phyloP scores from a whole-genome alignment of 2,113 vertebrate species.

The Syngnathoides biaculeatus region DNA sequence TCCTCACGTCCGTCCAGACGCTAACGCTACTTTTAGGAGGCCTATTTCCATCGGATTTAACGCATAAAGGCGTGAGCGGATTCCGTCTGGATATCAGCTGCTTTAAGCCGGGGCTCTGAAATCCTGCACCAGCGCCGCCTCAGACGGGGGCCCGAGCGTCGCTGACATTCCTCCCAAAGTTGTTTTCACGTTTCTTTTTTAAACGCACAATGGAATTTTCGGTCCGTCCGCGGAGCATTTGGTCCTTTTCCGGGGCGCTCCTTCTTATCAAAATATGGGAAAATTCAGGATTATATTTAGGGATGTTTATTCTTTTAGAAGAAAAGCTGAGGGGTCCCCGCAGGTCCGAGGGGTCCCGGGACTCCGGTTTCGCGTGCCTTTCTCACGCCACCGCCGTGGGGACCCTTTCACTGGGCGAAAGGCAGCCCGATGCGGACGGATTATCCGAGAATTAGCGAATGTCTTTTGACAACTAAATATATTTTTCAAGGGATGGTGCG shows the following conservation, averaged over 20 bases:
- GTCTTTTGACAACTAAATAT: constrained; percentile 62
- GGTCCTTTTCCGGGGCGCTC: constrained; percentile 31
- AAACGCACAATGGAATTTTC: constrained; percentile 66
- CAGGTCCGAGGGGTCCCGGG: constrained; percentile 28
- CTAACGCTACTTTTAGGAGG: constrained; percentile 68
- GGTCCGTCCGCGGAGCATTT: constrained; percentile 7
- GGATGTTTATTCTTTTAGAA: not conserved
- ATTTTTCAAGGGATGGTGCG: constrained; percentile 46
- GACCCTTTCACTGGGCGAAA: constrained; percentile 26
- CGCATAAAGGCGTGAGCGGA: constrained; percentile 58
- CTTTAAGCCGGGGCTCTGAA: constrained; percentile 41
- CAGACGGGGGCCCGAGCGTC: constrained; percentile 49
- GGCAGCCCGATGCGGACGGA: constrained; percentile 42
- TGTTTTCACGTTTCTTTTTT: constrained; percentile 71
- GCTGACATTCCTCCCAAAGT: constrained; percentile 71
- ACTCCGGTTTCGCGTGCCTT: constrained; percentile 69
- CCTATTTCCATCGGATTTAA: constrained; percentile 73
- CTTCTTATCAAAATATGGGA: constrained; percentile 41
- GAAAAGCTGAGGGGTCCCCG: constrained; percentile 23
- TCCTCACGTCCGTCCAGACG: constrained; percentile 40
- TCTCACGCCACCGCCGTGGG: constrained; percentile 32
- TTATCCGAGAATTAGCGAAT: constrained; percentile 74
- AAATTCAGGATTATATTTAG: constrained; percentile 5
- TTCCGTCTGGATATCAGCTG: constrained; percentile 63
- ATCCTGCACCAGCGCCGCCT: constrained; percentile 28